Conservation (phyloP, 2,888 invertebrate genomes). For the Catocala nupta region DNA sequence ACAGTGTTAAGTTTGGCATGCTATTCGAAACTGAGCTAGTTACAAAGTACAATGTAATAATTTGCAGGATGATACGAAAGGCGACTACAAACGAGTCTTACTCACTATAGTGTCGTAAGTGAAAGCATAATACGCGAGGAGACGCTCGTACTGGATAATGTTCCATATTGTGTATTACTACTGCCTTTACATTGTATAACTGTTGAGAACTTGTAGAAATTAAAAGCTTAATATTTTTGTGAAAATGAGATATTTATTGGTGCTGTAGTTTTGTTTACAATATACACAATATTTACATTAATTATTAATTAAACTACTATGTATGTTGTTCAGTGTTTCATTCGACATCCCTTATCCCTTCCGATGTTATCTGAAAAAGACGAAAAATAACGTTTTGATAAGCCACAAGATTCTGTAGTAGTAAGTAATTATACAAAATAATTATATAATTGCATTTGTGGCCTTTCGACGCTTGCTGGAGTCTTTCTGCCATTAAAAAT, state of each 20-base stretch:
- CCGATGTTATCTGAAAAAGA: slow-evolving; percentile 75
- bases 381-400: no score
- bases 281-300: slow-evolving; percentile 74
- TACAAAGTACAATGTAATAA: slow-evolving; percentile 76
- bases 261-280: slow-evolving; percentile 86
- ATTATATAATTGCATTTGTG: no score
- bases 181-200: slow-evolving; percentile 83
- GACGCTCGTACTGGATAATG: slow-evolving; percentile 57
- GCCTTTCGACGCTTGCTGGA: no score
- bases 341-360: slow-evolving; percentile 81
- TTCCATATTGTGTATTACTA: slow-evolving; percentile 63
- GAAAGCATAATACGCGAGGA: slow-evolving; percentile 64
- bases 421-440: no score
- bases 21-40: slow-evolving; percentile 59
- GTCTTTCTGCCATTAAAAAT: no score
- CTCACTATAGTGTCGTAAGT: slow-evolving; percentile 85
- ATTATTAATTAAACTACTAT: slow-evolving; percentile 80
- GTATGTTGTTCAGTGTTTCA: slow-evolving; percentile 74
- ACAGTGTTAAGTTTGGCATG: slow-evolving; percentile 68
- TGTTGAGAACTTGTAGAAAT: slow-evolving; percentile 75
- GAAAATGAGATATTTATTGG: slow-evolving; percentile 86
- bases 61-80: slow-evolving; percentile 90
- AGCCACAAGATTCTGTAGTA: no score
- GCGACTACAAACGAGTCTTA: slow-evolving; percentile 90
- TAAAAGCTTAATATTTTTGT: slow-evolving; percentile 84